Base-by-base conservation (phyloP, 2,113 vertebrate genomes). In the Bolborhynchus lineola region DNA sequence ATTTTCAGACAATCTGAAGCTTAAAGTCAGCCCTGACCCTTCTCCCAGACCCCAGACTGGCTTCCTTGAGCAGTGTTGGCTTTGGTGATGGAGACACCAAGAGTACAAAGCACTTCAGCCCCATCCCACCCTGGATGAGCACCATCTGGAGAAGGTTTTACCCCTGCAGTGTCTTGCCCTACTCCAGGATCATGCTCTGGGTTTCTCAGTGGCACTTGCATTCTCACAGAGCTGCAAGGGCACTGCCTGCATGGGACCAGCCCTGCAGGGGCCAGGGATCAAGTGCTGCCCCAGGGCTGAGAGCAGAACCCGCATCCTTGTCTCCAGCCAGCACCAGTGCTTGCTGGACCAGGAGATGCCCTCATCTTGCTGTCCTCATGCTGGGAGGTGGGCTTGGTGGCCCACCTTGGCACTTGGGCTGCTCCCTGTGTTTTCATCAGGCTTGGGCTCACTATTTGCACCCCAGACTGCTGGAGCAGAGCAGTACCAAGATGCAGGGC, bases 311-410 rank as follows among this genome's bases (percentile, higher is more conserved):
- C 0, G 1, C 11, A 7, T 28, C 15, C 47, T 4, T 3, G 11
- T 44, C 24, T 47, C 35, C 25, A 37, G 28, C 35, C 60, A 46
- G 44, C 33, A n/a, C 1, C 31, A 10, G 62, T 5, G 2, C 63
- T 42, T 80, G 39, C 41, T 44, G 71, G 39, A 60, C 14, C 19
- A 3, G 0, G 49, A 89, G 85, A 9, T 42, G 68, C 14, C 80
- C 69, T 84, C 85, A 35, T 29, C 64, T 87, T 46, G 35, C 10
- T 33, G 24, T 52, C 47, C 24, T 20, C 18, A 1, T 33, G 18
- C 53, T 0, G 0, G 19, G 33, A 55, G 8, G 23, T 23, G 44
- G 39, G 13, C 33, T 91, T 6, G 3, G 10, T 16, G 24, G 0
- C 42, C 16, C n/a, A 10, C n/a, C 39, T 21, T 6, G 2, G 1